phyloP scores from a whole-genome alignment of 2,888 invertebrate species.

The Amblyteles armatorius region DNA sequence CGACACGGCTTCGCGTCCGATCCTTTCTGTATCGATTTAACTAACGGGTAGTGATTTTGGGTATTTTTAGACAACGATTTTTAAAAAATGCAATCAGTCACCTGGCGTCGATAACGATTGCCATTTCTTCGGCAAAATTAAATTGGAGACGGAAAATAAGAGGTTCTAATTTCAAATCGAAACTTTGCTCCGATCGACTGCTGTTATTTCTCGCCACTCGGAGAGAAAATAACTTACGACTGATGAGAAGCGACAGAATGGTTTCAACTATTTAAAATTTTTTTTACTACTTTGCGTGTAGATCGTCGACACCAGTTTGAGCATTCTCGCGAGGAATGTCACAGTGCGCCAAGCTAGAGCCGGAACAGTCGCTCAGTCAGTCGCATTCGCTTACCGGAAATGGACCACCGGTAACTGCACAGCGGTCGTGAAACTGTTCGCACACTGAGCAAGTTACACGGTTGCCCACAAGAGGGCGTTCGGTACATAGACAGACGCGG shows the following conservation, averaged over 20 bases:
- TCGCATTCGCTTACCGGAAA: conserved; percentile 36
- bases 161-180: too few species aligned
- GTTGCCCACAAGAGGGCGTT: not conserved
- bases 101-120: too few species aligned
- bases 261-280: not conserved
- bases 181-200: too few species aligned
- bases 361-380: not conserved
- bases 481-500: not conserved
- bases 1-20: too few species aligned
- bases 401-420: conserved; percentile 15
- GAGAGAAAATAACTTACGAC: not conserved
- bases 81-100: too few species aligned
- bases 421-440: not conserved
- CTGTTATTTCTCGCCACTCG: too few species aligned
- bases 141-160: too few species aligned
- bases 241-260: not conserved
- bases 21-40: too few species aligned
- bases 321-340: conserved; percentile 24
- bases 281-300: not conserved
- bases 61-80: too few species aligned
- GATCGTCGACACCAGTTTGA: conserved; percentile 43
- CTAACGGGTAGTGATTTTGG: too few species aligned
- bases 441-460: conserved; percentile 9
- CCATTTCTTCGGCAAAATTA: too few species aligned
- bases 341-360: too few species aligned